Evolutionary conservation across 2,113 vertebrate genomes (phyloP).

Genomic region (Eulacestoma nigropectus): DNA sequence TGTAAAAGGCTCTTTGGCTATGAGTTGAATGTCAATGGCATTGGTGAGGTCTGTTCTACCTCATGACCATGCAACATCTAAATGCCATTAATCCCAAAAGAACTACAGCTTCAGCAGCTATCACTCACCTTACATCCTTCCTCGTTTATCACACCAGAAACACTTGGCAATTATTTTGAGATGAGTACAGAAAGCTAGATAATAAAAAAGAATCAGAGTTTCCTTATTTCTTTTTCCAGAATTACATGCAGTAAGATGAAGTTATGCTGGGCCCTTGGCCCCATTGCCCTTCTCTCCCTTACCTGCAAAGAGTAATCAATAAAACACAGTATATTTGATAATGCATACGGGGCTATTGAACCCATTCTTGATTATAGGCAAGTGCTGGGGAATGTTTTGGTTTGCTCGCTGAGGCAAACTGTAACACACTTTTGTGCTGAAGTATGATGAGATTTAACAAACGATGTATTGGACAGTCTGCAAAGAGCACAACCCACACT

Average conservation of each 20-base stretch:
- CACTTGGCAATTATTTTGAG: background rate
- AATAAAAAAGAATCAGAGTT: background rate
- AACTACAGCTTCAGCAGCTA: background rate
- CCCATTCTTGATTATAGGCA: background rate
- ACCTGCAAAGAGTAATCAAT: background rate
- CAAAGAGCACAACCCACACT: background rate
- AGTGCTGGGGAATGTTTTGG: background rate
- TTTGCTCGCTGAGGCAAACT: background rate
- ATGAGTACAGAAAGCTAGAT: background rate
- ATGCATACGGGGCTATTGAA: background rate
- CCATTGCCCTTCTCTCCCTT: background rate
- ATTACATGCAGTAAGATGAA: background rate
- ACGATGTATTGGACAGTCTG: background rate
- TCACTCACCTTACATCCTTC: background rate
- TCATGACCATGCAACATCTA: background rate
- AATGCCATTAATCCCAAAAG: background rate
- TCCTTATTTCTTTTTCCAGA: background rate
- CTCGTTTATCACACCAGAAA: background rate
- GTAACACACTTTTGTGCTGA: background rate
- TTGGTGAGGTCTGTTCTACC: background rate
- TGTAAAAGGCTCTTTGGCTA: background rate
- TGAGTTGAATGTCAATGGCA: background rate
- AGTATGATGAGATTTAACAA: background rate
- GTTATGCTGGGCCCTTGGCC: background rate
- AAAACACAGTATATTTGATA: background rate